These are phyloP conservation scores for Prosopocoilus inquinatus DNA, from an alignment of 2,888 invertebrate genomes.

Conservation along the genomic window DNA sequence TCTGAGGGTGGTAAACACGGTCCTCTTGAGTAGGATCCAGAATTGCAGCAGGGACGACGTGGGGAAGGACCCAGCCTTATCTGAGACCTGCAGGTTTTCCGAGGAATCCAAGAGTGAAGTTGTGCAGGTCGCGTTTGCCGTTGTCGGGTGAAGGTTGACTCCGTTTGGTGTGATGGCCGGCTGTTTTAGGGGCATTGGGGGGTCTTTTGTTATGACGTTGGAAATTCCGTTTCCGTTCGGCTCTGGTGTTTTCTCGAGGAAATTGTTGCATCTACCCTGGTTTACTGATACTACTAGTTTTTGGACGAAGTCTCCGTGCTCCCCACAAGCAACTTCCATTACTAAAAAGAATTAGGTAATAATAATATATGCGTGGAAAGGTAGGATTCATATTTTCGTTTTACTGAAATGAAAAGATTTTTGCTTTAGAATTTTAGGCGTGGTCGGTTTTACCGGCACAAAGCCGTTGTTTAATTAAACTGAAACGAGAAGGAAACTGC, in stretches of 20 bases:
- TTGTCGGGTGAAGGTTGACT: conserved; percentile 43
- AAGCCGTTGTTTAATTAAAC: too few species aligned
- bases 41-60: conserved; percentile 82
- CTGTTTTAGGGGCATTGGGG: conserved; percentile 34
- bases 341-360: conserved; percentile 58
- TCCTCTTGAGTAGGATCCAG: conserved; percentile 82
- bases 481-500: too few species aligned
- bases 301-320: conserved; percentile 87
- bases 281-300: conserved; percentile 82
- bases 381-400: too few species aligned
- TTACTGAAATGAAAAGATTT: too few species aligned
- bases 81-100: conserved; percentile 53
- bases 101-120: conserved; percentile 51
- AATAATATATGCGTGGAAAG: too few species aligned
- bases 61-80: conserved; percentile 61
- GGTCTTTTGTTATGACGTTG: conserved; percentile 59
- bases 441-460: too few species aligned
- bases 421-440: too few species aligned
- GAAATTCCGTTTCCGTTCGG: conserved; percentile 54
- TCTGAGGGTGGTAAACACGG: conserved; percentile 76
- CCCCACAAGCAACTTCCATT: conserved; percentile 94
- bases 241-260: conserved; percentile 35
- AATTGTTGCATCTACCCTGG: conserved; percentile 71
- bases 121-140: conserved; percentile 53
- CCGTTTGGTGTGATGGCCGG: conserved; percentile 48